Evolutionary conservation across 2,888 invertebrate genomes (phyloP), one percentile per base, ranked within the genome.

Genomic region (Drosophila anomelani): DNA sequence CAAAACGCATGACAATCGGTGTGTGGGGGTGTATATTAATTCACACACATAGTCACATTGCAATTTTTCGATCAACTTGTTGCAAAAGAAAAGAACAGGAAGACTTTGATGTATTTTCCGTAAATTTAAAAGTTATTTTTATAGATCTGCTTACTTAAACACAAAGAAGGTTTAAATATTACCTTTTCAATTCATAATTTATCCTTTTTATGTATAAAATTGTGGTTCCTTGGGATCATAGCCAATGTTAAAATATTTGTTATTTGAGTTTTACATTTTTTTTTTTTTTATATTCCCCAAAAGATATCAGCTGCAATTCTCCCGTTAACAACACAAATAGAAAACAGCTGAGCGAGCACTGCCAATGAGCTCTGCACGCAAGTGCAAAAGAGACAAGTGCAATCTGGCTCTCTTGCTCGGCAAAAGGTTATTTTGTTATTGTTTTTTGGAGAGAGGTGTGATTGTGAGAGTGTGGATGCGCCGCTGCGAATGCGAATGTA

Each of bases 231-330:
- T 15, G 13, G 8, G 3, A 23, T 44, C 8, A 43, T 20, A 13
- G 23, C 44, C 8, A 15, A 8, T 44, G 43, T 13, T 43, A 20
- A 20, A 7, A 13, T 39, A 12, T n/a, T 49, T 32, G 20, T 20
- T 17, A n/a, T 29, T 29, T 6, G 5, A 17, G 7, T 29, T 39
- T 59, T 13, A 5, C 20, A 63, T 64, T 71, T 64, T 63, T 36
- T 41, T 67, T 23, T n/a, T 20, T 20, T 20, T 20, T 54, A 54
- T 36, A 36, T 23, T 71, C 44, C 53, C 56, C 46, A 13, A 39
- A 34, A 39, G 67, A 73, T 75, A 74, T 85, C 85, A 75, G 71
- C 71, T 83, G 84, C 29, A 38, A 66, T 56, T 78, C 72, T 72
- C 57, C 66, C 75, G 51, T 57, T 68, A 66, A 44, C 76, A 66